Percentiles rank a stretch among this genome's conserved stretches.
phyloP scores from a whole-genome alignment of 2,113 vertebrate species.

The Rhinoptilus africanus region DNA sequence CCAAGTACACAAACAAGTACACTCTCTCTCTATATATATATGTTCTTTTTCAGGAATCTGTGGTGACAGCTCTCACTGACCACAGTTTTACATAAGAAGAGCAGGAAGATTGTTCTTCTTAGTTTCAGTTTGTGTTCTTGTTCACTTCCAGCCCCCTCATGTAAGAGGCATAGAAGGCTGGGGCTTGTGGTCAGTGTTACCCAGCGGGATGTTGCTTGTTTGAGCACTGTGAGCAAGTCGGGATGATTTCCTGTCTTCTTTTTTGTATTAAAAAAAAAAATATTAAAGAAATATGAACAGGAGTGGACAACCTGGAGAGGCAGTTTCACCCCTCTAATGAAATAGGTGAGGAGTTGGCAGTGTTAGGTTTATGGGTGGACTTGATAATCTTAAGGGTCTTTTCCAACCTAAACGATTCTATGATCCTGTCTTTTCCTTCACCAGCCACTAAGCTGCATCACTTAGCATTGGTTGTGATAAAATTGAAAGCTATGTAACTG shows the following conservation, averaged over 20 bases:
- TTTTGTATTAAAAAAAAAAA: neutral
- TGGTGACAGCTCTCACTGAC: neutral
- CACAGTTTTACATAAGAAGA: neutral
- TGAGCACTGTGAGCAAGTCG: neutral
- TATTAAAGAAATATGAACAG: neutral
- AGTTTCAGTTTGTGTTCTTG: neutral
- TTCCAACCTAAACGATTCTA: neutral
- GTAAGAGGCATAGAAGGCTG: neutral
- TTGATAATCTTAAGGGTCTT: neutral
- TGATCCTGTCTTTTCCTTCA: neutral
- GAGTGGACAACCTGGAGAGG: neutral
- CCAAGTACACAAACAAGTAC: neutral
- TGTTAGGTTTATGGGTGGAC: neutral
- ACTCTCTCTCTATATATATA: neutral
- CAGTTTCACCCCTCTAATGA: neutral
- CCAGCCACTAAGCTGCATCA: neutral
- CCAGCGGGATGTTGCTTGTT: neutral
- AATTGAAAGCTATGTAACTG: neutral
- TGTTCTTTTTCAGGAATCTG: neutral
- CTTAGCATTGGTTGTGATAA: neutral
- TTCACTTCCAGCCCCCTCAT: neutral
- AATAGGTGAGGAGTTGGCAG: neutral
- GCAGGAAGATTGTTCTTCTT: neutral
- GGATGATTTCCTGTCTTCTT: neutral
- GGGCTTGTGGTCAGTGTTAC: neutral